Base-by-base conservation (phyloP, 2,888 invertebrate species). In the Cheiracanthium punctorium region DNA sequence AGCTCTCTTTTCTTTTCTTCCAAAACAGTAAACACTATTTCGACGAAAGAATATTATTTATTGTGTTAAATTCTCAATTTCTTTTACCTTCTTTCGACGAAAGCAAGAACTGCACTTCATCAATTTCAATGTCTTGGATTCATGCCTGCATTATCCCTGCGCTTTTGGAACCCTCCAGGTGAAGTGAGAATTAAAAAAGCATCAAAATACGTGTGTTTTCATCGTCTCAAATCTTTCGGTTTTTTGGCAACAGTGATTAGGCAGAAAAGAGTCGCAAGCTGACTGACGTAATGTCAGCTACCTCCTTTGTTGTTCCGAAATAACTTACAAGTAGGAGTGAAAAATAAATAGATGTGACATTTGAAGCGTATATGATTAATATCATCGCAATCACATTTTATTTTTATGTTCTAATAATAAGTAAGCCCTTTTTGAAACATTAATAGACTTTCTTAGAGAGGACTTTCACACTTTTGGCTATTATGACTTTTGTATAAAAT, bases 91-190 rank as follows among this genome's bases (percentile, higher is more conserved):
- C n/a, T 58, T 20, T 20, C 7, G 58, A 20, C 7, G n/a, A 58
- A n/a, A 58, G 70, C 73, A 74, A 65, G 32, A n/a, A 30, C 14
- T 48, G 69, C 20, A 37, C 74, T 82, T n/a, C 64, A 64, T 20
- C 20, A 28, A 64, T 76, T 71, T 70, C 70, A 82, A 76, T 75
- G 71, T 70, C 71, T 82, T 82, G 82, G 82, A 82, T 41, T 58
- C 52, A 28, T 76, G 82, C 82, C 82, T 32, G 71, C 80, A 67
- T 72, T 80, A 80, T 80, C 41, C 80, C 29, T 43, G 67, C 48
- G 12, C 48, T 48, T n/a, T 48, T n/a, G n/a, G n/a, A n/a, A n/a
- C n/a, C n/a, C n/a, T n/a, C n/a, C n/a, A n/a, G n/a, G n/a, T n/a
- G n/a, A n/a, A n/a, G 48, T 17, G 17, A 48, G 17, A 17, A n/a